Conservation (phyloP, 92 coral and sea anemone species). For the Palythoa grandiflora region DNA sequence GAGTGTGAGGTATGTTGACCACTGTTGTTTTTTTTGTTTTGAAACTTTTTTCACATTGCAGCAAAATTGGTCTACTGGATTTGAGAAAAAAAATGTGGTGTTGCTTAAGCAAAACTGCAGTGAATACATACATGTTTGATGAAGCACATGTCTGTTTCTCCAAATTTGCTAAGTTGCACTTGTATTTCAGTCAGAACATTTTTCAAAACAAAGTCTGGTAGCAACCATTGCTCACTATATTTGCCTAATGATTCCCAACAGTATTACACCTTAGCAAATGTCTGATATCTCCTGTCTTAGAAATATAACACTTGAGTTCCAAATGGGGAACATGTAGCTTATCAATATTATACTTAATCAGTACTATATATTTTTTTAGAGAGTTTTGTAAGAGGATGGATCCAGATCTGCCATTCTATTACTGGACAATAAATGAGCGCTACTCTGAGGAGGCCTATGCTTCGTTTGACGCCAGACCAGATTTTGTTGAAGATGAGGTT, state of each 20-base stretch:
- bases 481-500: constrained; percentile 54
- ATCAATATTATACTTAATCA: constrained; percentile 1
- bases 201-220: too few relatives aligned
- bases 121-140: background rate
- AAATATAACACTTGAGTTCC: constrained; percentile 6
- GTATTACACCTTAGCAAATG: background rate
- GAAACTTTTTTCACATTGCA: background rate
- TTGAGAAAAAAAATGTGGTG: background rate
- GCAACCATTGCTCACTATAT: too few relatives aligned
- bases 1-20: constrained; percentile 31
- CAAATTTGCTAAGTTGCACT: background rate
- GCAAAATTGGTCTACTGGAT: background rate
- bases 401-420: constrained; percentile 63
- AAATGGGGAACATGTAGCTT: background rate
- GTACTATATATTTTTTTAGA: constrained; percentile 50
- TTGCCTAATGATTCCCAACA: too few relatives aligned
- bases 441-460: constrained; percentile 59
- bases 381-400: constrained; percentile 73
- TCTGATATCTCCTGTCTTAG: background rate
- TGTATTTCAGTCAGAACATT: too few relatives aligned
- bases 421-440: constrained; percentile 62
- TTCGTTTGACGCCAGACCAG: constrained; percentile 76
- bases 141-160: background rate
- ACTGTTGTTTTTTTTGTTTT: background rate
- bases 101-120: background rate